Evolutionary conservation across 2,888 invertebrate genomes (phyloP), one percentile per base, ranked within the genome.

Genomic region (Ptilodon capucinus): DNA sequence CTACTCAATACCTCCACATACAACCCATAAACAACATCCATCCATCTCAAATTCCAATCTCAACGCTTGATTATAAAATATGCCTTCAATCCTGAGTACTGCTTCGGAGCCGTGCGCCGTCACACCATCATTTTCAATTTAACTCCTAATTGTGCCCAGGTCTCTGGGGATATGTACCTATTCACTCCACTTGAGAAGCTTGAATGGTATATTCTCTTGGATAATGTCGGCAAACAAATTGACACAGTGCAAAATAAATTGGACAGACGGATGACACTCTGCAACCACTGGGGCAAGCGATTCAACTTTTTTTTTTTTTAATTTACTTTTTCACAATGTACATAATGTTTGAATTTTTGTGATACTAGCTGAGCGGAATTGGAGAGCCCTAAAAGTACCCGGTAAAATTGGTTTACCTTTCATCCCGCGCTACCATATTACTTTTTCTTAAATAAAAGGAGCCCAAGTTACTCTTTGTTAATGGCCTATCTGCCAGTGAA

Each of bases 101-200:
- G 60, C 58, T 55, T 35, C 43, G 35, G 7, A n/a, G 13, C 19
- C 34, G 34, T 36, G 54, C 48, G 61, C 62, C 61, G 63, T 61
- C 57, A 67, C 65, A 65, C 74, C 74, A 76, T 79, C 76, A 78
- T 80, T 79, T 84, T 81, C 81, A 83, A 84, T 84, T 84, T 79
- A 73, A 69, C 71, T 68, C 74, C 71, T 79, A 79, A 84, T 82
- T 81, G 73, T 75, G 54, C 68, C 54, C 49, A 41, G 28, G 46
- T 64, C 78, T 69, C 78, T 38, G 28, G 74, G 64, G 79, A 44
- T 49, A 54, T 46, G 54, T 67, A 66, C 57, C 64, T 63, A 68
- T 59, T 58, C 64, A 57, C 59, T 60, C 49, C 54, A 47, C 60
- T 57, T 61, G 64, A 58, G 64, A 53, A 60, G 68, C 58, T 74